phyloP scores from a whole-genome alignment of 2,797 vertebrate genomes.

The Pseudochirops cupreus region DNA sequence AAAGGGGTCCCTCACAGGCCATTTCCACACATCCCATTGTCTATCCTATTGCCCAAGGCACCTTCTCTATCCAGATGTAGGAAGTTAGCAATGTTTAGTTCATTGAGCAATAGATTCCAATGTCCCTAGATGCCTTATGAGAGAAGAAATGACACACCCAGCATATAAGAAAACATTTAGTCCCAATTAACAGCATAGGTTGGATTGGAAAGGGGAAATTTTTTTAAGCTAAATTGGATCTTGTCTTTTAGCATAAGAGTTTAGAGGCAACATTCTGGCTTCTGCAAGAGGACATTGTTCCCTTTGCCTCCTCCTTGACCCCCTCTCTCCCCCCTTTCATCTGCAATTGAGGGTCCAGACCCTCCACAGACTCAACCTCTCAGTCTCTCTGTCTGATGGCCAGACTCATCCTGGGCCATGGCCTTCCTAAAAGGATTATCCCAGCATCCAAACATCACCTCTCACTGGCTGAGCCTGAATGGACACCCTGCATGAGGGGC shows the following conservation, averaged over 20 bases:
- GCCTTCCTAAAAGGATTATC: background rate
- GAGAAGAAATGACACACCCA: slow-evolving; percentile 3
- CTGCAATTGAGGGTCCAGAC: slow-evolving; percentile 15
- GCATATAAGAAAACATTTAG: background rate
- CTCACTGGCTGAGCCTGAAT: background rate
- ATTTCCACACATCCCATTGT: background rate
- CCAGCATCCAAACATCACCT: background rate
- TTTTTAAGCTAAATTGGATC: background rate
- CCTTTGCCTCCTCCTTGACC: background rate
- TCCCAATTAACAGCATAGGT: background rate
- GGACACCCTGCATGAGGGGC: background rate
- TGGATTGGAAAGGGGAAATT: background rate
- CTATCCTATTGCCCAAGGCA: background rate
- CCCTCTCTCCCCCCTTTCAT: background rate
- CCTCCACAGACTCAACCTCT: background rate
- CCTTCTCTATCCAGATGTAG: background rate
- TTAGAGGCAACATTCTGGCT: background rate
- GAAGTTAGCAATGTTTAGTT: background rate
- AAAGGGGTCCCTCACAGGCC: background rate
- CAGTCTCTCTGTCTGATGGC: background rate
- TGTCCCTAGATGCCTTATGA: background rate
- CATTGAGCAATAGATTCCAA: slow-evolving; percentile 3
- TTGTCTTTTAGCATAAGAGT: background rate
- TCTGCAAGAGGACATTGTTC: background rate
- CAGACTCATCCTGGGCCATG: background rate